These are phyloP conservation scores for Neocrepidodera transversa DNA, from an alignment of 2,888 invertebrate species.

Conservation along the genomic window DNA sequence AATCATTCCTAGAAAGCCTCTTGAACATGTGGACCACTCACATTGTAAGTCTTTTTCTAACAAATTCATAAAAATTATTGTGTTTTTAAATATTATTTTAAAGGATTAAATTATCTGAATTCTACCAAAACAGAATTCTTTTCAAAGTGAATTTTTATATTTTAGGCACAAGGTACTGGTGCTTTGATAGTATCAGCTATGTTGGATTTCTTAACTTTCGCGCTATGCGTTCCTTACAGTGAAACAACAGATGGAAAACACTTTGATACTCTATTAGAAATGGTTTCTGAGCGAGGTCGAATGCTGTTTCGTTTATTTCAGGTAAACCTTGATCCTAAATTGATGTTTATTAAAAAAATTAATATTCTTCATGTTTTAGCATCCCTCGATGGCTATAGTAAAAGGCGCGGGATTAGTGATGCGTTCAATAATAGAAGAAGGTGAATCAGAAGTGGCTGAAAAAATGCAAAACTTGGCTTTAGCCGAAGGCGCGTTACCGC, in stretches of 20 bases:
- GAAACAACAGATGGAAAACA: slow-evolving; percentile 98
- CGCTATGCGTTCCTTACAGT: slow-evolving; percentile 97
- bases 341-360: no score
- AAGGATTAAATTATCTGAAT: no score
- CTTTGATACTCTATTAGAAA: slow-evolving; percentile 90
- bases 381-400: slow-evolving; percentile 96
- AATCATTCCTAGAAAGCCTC: slow-evolving; percentile 89
- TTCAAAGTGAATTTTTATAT: no score
- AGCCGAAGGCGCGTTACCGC: slow-evolving; percentile 94
- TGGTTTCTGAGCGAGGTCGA: slow-evolving; percentile 92
- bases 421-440: slow-evolving; percentile 98
- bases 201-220: slow-evolving; percentile 97
- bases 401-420: slow-evolving; percentile 98
- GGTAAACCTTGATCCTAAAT: slow-evolving; percentile 63
- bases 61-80: no score
- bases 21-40: slow-evolving; percentile 95
- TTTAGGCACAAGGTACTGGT: slow-evolving; percentile 88
- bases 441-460: slow-evolving; percentile 87
- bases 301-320: slow-evolving; percentile 91
- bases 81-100: no score
- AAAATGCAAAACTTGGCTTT: slow-evolving; percentile 96
- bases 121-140: no score
- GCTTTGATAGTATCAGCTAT: slow-evolving; percentile 96
- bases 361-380: slow-evolving; percentile 71
- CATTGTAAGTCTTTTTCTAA: slow-evolving; percentile 72